phyloP scores from a whole-genome alignment of 2,113 vertebrate species.

The Chlamydotis undulata region DNA sequence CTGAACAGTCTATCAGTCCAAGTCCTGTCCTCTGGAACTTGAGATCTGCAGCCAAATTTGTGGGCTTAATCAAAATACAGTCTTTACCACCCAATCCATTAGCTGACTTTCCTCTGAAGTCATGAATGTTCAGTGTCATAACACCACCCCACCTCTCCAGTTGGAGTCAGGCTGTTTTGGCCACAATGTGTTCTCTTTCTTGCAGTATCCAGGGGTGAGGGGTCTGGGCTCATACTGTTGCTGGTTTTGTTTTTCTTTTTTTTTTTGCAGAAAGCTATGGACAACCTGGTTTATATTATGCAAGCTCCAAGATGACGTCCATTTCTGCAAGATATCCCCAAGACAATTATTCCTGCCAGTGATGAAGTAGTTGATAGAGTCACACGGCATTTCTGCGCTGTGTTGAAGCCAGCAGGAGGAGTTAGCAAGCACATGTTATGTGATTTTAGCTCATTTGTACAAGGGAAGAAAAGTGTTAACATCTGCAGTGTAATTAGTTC shows the following conservation, averaged over 20 bases:
- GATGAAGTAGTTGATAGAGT: not conserved
- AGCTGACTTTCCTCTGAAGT: not conserved
- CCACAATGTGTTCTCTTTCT: not conserved
- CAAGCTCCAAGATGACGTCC: not conserved
- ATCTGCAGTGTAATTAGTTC: not conserved
- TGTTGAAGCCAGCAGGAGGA: not conserved
- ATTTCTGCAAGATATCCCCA: not conserved
- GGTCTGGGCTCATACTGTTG: not conserved
- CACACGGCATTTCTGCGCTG: not conserved
- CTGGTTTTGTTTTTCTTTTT: not conserved
- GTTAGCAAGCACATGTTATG: fast-evolving
- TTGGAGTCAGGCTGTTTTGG: not conserved
- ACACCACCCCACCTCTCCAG: not conserved
- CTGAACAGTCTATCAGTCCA: not conserved
- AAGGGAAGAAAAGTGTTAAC: not conserved
- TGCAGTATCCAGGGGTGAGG: not conserved
- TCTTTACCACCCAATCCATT: not conserved
- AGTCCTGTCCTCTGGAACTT: not conserved
- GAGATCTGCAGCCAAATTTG: not conserved
- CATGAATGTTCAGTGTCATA: not conserved
- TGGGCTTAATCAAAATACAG: not conserved
- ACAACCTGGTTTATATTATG: not conserved
- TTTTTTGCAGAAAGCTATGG: not conserved
- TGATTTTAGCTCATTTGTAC: not conserved
- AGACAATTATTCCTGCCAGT: not conserved